Evolutionary conservation across 2,888 invertebrate species (phyloP), one percentile per base, ranked within the genome.

Genomic region (Platypus cylindrus): DNA sequence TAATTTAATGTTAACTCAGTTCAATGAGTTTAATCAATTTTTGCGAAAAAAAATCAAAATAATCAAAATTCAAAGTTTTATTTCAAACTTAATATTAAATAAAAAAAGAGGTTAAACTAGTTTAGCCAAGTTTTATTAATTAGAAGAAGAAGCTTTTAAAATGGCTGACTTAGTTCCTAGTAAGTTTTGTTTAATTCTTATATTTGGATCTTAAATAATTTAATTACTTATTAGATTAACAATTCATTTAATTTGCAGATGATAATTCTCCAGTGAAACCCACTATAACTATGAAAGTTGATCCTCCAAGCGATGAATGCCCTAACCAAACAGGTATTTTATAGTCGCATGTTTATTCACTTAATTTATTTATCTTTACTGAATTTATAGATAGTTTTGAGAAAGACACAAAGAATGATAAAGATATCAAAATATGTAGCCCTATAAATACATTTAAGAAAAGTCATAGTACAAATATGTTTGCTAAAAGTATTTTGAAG

Each of bases 241-340:
- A 20, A 5, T 7, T 20, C 9, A 7, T 20, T 28, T 25, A 28
- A 26, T 39, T 45, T 45, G 17, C 32, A 50, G 49, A 44, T 46
- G 34, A 43, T 26, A 46, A 49, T 30, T 38, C 34, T 26, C 24
- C 43, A 33, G 36, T 45, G 18, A 48, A 45, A 30, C 39, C 45
- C 26, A 36, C 48, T 36, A 55, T 57, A 37, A 57, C 56, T 41
- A 59, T 58, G 55, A 57, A 57, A 52, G 55, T 56, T 30, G 59
- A 60, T 41, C 55, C 47, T 26, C 50, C 57, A 31, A 39, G 46
- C 20, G 59, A 58, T 38, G 52, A 55, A 26, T 41, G 16, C 18
- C 8, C 45, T 28, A 44, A 48, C 34, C 50, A 49, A 42, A 48
- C 50, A 49, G 58, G 56, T 58, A 48, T 39, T 30, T 41, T 23